Conservation (phyloP, 2,888 invertebrate species). For the Diachrysia chrysitis region DNA sequence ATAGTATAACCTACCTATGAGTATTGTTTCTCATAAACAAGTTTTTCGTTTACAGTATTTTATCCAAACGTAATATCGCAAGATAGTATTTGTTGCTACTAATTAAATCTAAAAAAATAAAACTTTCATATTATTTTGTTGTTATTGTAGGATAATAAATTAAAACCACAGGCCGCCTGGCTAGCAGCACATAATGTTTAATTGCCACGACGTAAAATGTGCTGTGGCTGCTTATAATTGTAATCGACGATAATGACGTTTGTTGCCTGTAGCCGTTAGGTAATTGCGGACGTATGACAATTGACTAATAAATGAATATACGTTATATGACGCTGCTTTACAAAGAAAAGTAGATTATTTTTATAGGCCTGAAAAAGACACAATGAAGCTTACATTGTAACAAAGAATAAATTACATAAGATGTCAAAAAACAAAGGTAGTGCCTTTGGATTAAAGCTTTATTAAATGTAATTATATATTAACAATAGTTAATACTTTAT, state of each 20-base stretch:
- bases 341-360: too few species aligned
- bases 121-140: neutral
- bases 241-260: slow-evolving; percentile 18
- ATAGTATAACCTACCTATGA: too few species aligned
- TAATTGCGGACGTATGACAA: neutral
- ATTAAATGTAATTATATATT: too few species aligned
- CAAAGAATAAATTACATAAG: too few species aligned
- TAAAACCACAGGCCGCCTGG: neutral
- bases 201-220: slow-evolving; percentile 15
- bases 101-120: neutral
- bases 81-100: neutral
- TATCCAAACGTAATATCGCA: too few species aligned
- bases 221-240: slow-evolving; percentile 27
- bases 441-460: too few species aligned
- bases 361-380: too few species aligned
- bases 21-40: too few species aligned
- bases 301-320: neutral
- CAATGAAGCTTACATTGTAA: too few species aligned
- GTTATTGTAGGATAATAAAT: neutral
- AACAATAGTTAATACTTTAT: too few species aligned
- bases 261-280: neutral
- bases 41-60: too few species aligned
- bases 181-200: neutral
- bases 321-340: slow-evolving; percentile 17
- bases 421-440: too few species aligned